phyloP scores from a whole-genome alignment of 2,888 invertebrate species.

The Ophion costatus region DNA sequence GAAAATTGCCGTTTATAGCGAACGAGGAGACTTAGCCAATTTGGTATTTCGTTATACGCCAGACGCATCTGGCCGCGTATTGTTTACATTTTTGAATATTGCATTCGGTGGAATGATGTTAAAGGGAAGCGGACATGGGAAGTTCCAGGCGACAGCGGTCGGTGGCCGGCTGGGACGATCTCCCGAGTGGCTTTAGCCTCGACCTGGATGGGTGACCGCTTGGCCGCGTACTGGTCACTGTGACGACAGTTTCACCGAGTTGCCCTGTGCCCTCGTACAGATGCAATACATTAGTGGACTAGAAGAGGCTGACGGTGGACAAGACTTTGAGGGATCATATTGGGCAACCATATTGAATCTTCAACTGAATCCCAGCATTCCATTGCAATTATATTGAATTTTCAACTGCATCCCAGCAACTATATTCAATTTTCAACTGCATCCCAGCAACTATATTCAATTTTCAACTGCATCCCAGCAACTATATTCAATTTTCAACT shows the following conservation, averaged over 20 bases:
- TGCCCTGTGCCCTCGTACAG: not conserved
- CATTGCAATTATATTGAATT: too few relatives aligned
- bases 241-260: not conserved
- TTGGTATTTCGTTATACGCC: not conserved
- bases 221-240: too few relatives aligned
- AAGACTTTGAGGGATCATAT: too few relatives aligned
- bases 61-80: slow-evolving; percentile 10
- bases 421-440: too few relatives aligned
- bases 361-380: too few relatives aligned
- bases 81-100: slow-evolving; percentile 3
- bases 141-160: not conserved
- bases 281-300: too few relatives aligned
- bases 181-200: not conserved
- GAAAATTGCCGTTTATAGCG: slow-evolving; percentile 63
- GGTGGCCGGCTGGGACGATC: not conserved
- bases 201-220: not conserved
- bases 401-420: too few relatives aligned
- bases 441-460: too few relatives aligned
- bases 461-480: too few relatives aligned
- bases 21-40: slow-evolving; percentile 15
- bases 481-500: too few relatives aligned
- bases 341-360: too few relatives aligned
- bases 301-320: too few relatives aligned
- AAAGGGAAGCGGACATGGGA: not conserved
- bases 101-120: not conserved